These are phyloP conservation scores for Uloborus plumipes DNA, from an alignment of 2,888 invertebrate species.

Conservation along the genomic window DNA sequence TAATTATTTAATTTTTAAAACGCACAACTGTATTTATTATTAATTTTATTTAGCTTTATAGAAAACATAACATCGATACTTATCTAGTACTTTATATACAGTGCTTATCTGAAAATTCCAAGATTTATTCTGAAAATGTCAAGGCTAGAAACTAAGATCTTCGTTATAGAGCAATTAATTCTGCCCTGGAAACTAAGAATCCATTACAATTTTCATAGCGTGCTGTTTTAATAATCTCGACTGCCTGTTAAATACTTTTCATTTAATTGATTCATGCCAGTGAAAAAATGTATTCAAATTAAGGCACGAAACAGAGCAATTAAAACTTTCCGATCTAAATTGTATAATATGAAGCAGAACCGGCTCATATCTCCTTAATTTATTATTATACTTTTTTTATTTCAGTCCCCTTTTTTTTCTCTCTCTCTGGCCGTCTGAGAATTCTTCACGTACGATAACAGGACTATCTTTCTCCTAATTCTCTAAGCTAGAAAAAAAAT, in stretches of 20 bases:
- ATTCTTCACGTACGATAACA: conserved; percentile 49
- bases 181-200: no score
- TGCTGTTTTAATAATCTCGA: conserved; percentile 6
- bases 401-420: background rate
- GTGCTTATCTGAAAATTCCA: no score
- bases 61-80: no score
- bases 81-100: no score
- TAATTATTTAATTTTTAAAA: no score
- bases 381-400: background rate
- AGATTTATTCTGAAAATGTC: no score
- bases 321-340: conserved; percentile 40
- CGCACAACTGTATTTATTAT: no score
- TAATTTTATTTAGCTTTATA: no score
- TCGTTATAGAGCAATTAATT: no score
- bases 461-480: conserved; percentile 40
- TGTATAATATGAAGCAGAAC: conserved; percentile 20
- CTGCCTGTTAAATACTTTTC: conserved; percentile 44
- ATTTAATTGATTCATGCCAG: conserved; percentile 46
- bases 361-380: conserved; percentile 2
- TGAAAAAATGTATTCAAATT: conserved; percentile 26
- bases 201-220: no score
- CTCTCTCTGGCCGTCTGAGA: conserved; percentile 32
- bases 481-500: conserved; percentile 36
- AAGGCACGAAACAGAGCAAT: conserved; percentile 54
- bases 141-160: no score